Base-by-base conservation (phyloP, 2,113 vertebrate species). In the Peromyscus polionotus region DNA sequence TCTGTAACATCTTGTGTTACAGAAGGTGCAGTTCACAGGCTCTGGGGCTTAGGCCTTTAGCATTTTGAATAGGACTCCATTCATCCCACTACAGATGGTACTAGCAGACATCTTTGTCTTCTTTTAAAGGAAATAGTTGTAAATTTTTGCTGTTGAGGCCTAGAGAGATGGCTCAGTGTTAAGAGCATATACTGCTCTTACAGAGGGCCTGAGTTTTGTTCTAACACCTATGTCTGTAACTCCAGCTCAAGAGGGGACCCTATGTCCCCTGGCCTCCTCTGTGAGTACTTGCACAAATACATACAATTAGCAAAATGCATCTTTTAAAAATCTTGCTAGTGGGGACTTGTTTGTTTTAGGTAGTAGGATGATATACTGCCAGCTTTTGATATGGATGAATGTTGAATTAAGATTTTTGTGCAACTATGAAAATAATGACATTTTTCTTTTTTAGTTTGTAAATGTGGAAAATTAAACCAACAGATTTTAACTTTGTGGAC, bases 381-480 rank as follows among this genome's bases (percentile, higher is more conserved):
- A n/a, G 4, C 68, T 84, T 90, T 90, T 85, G n/a, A 65, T 28
- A 10, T 39, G 28, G 24, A 76, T 70, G 31, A 28, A 73, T 94
- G n/a, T 65, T 88, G 16, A 67, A 81, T 81, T 68, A 75, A 75
- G 51, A 9, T 84, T 88, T 88, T 88, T 70, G 36, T 92, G 14
- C 4, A 75, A 12, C 57, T 75, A 19, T 59, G 48, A 36, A 92
- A 83, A 42, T 85, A 67, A 61, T 88, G n/a, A 17, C 45, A 33
- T 39, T 85, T 87, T 93, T 84, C 42, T n/a, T 75, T 72, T 57
- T 91, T 61, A 42, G 73, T 81, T 92, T 93, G 22, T 81, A 81
- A 94, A 48, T 39, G 6, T 85, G 26, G 36, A 72, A 45, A 67
- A 59, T 61, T 93, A 93, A 96, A 36, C 13, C 9, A 86, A 51